Conservation (phyloP, 2,888 invertebrate genomes). For the Ethmia dodecea region DNA sequence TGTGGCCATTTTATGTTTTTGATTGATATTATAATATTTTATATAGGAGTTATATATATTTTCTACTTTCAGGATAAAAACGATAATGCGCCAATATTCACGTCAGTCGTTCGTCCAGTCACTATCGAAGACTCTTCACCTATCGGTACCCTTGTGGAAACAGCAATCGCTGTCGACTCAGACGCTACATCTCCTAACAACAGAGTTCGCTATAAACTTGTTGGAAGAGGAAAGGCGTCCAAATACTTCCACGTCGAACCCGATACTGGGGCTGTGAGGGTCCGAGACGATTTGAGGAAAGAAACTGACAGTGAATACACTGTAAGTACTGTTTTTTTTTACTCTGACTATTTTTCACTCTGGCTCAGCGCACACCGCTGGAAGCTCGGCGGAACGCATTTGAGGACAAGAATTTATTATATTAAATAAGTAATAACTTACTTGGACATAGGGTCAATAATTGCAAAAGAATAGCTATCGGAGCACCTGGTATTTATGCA, state of each 20-base stretch:
- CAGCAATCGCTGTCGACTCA: conserved; percentile 87
- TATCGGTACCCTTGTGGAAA: conserved; percentile 88
- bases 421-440: too few species aligned
- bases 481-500: too few species aligned
- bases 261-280: conserved; percentile 87
- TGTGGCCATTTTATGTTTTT: too few species aligned
- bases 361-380: conserved; percentile 91
- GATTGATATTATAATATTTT: too few species aligned
- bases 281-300: conserved; percentile 90
- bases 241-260: conserved; percentile 94
- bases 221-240: conserved; percentile 87
- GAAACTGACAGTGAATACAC: conserved; percentile 93
- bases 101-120: conserved; percentile 88
- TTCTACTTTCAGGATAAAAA: conserved; percentile 86
- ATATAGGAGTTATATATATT: too few species aligned
- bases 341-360: conserved; percentile 8
- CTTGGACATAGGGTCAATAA: too few species aligned
- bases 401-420: too few species aligned
- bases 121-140: conserved; percentile 90
- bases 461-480: too few species aligned
- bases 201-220: conserved; percentile 86
- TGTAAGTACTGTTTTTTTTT: conserved; percentile 54
- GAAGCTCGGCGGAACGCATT: conserved; percentile 92
- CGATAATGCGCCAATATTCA: conserved; percentile 92
- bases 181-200: conserved; percentile 93